Evolutionary conservation across 2,113 vertebrate genomes (phyloP).

Genomic region (Electrona antarctica): DNA sequence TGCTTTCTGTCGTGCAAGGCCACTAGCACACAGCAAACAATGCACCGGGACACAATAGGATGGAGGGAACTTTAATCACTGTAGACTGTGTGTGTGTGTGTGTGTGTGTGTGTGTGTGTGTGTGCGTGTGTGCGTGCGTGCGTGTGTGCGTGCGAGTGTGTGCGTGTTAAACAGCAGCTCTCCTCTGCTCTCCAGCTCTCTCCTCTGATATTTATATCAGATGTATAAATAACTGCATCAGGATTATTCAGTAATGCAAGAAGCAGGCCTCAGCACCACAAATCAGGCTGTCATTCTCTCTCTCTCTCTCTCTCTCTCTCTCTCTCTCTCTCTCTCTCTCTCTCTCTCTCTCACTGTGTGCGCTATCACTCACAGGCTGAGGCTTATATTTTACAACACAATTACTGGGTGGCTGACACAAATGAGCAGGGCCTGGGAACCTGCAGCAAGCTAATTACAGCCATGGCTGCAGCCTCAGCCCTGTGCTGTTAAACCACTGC

Average conservation of each 20-base stretch:
- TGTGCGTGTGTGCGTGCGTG: too few species aligned
- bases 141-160: too few species aligned
- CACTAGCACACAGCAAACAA: slow-evolving; percentile 19
- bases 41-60: neutral
- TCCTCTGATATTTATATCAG: slow-evolving; percentile 61
- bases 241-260: slow-evolving; percentile 72
- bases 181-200: neutral
- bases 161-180: neutral
- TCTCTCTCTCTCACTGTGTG: slow-evolving; percentile 1
- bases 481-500: slow-evolving; percentile 61
- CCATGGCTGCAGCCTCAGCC: slow-evolving; percentile 43
- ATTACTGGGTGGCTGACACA: slow-evolving; percentile 78
- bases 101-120: too few species aligned
- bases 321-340: neutral
- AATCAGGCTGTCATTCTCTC: slow-evolving; percentile 62
- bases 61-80: neutral
- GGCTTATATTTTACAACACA: slow-evolving; percentile 74
- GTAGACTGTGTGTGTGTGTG: too few species aligned
- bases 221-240: slow-evolving; percentile 71
- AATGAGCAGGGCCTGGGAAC: slow-evolving; percentile 74
- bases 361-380: slow-evolving; percentile 59
- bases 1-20: slow-evolving; percentile 55
- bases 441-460: slow-evolving; percentile 77
- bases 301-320: slow-evolving; percentile 9
- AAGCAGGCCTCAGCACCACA: slow-evolving; percentile 60